Conservation (phyloP, 2,888 invertebrate genomes). For the Saturnia pavonia region DNA sequence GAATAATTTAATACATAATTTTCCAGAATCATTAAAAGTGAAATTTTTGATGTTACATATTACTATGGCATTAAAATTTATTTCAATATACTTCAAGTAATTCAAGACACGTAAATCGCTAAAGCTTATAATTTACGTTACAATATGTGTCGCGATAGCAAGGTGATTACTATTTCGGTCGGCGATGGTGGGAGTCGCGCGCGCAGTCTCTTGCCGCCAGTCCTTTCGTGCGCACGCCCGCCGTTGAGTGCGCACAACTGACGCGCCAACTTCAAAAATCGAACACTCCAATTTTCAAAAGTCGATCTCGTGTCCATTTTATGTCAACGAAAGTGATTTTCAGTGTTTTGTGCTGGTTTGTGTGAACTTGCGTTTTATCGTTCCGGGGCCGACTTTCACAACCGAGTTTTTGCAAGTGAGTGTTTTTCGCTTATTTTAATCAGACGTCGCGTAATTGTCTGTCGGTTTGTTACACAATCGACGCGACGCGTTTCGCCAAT, state of each 20-base stretch:
- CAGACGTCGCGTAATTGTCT: slow-evolving; percentile 58
- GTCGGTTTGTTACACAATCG: slow-evolving; percentile 51
- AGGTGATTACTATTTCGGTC: slow-evolving; percentile 78
- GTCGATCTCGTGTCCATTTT: slow-evolving; percentile 53
- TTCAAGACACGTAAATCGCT: slow-evolving; percentile 38
- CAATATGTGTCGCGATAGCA: slow-evolving; percentile 70
- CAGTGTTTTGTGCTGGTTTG: slow-evolving; percentile 71
- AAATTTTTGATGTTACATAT: no score
- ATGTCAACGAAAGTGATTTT: slow-evolving; percentile 43
- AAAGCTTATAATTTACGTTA: slow-evolving; percentile 44
- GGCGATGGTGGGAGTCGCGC: slow-evolving; percentile 64
- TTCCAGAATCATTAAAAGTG: no score
- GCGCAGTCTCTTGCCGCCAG: slow-evolving; percentile 77
- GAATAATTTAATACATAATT: no score
- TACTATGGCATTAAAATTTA: neutral
- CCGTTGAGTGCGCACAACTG: slow-evolving; percentile 50
- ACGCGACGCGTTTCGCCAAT: slow-evolving; percentile 48
- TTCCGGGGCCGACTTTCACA: slow-evolving; percentile 58
- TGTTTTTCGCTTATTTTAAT: slow-evolving; percentile 67
- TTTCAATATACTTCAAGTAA: neutral
- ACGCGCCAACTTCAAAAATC: slow-evolving; percentile 59
- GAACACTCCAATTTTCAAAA: slow-evolving; percentile 35
- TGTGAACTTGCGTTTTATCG: slow-evolving; percentile 46
- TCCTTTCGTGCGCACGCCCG: slow-evolving; percentile 66
- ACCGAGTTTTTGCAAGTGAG: slow-evolving; percentile 71